These are phyloP conservation scores for Lateolabrax maculatus DNA, from an alignment of 2,797 vertebrate species.

Conservation along the genomic window DNA sequence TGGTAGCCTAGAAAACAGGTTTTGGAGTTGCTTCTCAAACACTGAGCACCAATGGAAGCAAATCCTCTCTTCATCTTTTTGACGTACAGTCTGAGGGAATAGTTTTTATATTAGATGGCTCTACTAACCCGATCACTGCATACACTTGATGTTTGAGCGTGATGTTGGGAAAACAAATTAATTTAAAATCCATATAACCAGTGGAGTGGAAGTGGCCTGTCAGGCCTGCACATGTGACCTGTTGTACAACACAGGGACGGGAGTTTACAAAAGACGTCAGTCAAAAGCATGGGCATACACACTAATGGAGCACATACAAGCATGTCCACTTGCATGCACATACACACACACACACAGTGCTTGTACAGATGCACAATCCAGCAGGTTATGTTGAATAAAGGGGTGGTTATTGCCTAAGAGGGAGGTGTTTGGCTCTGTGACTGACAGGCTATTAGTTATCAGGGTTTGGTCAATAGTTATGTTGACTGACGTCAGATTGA, in stretches of 20 bases:
- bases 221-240: slow-evolving; percentile 23
- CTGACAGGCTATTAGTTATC: slow-evolving; percentile 77
- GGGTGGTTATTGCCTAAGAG: slow-evolving; percentile 69
- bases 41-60: neutral
- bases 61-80: neutral
- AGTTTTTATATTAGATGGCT: neutral
- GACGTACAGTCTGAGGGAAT: neutral
- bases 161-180: slow-evolving; percentile 7
- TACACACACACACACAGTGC: slow-evolving; percentile 10
- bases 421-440: slow-evolving; percentile 68
- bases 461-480: slow-evolving; percentile 69
- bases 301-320: slow-evolving; percentile 22
- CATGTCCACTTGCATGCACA: slow-evolving; percentile 5
- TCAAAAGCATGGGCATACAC: slow-evolving; percentile 38
- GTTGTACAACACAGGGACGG: slow-evolving; percentile 23
- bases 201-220: neutral
- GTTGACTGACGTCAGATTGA: slow-evolving; percentile 70
- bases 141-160: neutral
- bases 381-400: slow-evolving; percentile 63
- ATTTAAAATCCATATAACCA: neutral
- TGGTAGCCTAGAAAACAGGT: neutral
- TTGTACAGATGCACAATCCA: slow-evolving; percentile 34
- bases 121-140: neutral
- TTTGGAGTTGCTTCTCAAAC: neutral
- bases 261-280: slow-evolving; percentile 59